These are phyloP conservation scores for Hippotragus niger DNA, from an alignment of 2,113 vertebrate species.

Conservation along the genomic window DNA sequence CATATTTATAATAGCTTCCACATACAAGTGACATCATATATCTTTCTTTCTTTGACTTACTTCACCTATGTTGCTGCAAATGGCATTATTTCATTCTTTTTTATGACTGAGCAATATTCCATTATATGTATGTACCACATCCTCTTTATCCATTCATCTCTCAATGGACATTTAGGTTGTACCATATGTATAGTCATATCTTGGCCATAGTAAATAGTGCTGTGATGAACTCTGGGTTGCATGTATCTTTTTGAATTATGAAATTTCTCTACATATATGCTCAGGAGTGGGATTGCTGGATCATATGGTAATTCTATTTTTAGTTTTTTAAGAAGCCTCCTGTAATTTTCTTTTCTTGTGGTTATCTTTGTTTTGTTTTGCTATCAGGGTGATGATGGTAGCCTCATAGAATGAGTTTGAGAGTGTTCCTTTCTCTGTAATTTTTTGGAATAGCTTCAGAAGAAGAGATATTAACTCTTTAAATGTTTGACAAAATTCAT, in stretches of 20 bases:
- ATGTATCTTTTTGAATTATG: neutral
- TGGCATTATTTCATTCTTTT: neutral
- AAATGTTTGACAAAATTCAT: neutral
- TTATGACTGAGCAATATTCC: neutral
- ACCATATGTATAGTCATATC: neutral
- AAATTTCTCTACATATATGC: neutral
- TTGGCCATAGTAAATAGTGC: neutral
- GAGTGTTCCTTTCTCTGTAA: neutral
- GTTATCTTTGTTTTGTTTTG: neutral
- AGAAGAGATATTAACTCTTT: neutral
- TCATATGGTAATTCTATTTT: neutral
- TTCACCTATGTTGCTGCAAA: neutral
- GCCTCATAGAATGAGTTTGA: neutral
- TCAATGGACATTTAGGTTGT: neutral
- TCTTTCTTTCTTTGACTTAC: neutral
- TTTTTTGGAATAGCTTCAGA: neutral
- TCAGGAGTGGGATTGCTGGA: neutral
- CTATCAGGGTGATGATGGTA: neutral
- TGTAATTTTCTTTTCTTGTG: neutral
- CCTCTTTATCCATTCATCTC: neutral
- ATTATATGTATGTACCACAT: neutral
- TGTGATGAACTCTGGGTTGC: neutral
- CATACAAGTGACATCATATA: neutral
- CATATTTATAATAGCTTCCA: neutral
- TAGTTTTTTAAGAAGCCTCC: neutral